Evolutionary conservation across 2,113 vertebrate genomes (phyloP), one percentile per base, ranked within the genome.

Genomic region (Epinephelus fuscoguttatus): DNA sequence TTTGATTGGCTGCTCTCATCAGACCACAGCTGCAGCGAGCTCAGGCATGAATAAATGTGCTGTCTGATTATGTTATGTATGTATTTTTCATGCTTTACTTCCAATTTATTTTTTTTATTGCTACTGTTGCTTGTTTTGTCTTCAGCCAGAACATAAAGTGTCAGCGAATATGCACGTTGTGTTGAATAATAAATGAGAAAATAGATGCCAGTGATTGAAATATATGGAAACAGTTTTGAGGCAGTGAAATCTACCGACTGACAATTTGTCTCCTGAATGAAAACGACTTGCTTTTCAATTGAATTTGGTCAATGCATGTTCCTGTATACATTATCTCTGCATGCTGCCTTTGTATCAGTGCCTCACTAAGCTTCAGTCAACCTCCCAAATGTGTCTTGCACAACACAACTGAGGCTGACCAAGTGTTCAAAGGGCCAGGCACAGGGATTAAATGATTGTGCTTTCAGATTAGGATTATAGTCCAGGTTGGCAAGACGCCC

Each of bases 21-120:
- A 81, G 93, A 86, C 92, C 88, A 90, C 93, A 91, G 91, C 88
- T 93, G 89, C 88, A 78, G 81, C 13, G 73, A 80, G 82, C 84
- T 33, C 56, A 76, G 79, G 66, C 85, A 87, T 74, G 80, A 89
- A 89, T 89, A 83, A 87, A 82, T 53, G 73, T 59, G 68, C 33
- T 27, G 81, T 84, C 72, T 77, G 69, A 84, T 89, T 63, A 80
- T 47, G 63, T 78, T 64, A 56, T 37, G 33, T 37, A 37, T 37
- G 33, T 37, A 37, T 12, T 67, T 71, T 84, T 80, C 19, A 68
- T 49, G 50, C 18, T 81, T 73, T 59, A 49, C 19, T 63, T 55
- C 17, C 0, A 15, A 40, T 79, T 57, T 19, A 30, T 30, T 63
- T 10, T 5, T 55, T 23, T 50, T 40, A 47, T 42, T 66, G 21